Evolutionary conservation across 2,113 vertebrate genomes (phyloP).

Genomic region (Petrocephalus microphthalmus): DNA sequence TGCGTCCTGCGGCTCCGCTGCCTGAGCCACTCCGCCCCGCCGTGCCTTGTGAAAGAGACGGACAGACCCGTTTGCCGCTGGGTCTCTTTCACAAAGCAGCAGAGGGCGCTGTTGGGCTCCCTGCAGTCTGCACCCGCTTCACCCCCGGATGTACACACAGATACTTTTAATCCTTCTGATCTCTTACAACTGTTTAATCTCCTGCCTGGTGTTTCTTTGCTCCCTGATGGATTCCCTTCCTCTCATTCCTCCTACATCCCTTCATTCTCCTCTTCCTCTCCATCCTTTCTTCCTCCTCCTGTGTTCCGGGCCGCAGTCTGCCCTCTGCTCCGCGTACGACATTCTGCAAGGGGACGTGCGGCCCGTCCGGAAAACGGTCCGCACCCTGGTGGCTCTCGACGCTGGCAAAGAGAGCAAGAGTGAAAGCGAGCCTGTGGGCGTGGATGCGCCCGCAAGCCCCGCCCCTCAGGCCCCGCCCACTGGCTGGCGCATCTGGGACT

Average conservation of each 20-base stretch:
- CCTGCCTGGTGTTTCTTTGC: constrained; percentile 28
- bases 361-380: constrained; percentile 74
- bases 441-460: constrained; percentile 42
- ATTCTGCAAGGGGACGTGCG: constrained; percentile 85
- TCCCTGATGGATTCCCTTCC: constrained; percentile 15
- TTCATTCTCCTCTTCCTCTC: constrained; percentile 47
- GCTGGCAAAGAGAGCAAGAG: constrained; percentile 39
- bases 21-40: background rate
- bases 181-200: constrained; percentile 45
- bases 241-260: constrained; percentile 55
- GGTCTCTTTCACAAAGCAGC: constrained; percentile 42
- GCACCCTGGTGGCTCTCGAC: constrained; percentile 70
- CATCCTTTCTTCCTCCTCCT: constrained; percentile 65
- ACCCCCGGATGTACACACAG: background rate
- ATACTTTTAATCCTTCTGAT: constrained; percentile 39
- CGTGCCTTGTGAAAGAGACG: background rate
- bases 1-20: too few species aligned
- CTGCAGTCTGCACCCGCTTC: background rate
- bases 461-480: constrained; percentile 69
- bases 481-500: constrained; percentile 82
- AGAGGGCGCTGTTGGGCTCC: constrained; percentile 30
- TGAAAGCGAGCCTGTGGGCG: background rate
- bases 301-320: constrained; percentile 71
- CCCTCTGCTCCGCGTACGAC: constrained; percentile 89
- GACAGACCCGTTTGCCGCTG: background rate